Base-by-base conservation (phyloP, 2,797 vertebrate genomes). In the Hyperoplus immaculatus region DNA sequence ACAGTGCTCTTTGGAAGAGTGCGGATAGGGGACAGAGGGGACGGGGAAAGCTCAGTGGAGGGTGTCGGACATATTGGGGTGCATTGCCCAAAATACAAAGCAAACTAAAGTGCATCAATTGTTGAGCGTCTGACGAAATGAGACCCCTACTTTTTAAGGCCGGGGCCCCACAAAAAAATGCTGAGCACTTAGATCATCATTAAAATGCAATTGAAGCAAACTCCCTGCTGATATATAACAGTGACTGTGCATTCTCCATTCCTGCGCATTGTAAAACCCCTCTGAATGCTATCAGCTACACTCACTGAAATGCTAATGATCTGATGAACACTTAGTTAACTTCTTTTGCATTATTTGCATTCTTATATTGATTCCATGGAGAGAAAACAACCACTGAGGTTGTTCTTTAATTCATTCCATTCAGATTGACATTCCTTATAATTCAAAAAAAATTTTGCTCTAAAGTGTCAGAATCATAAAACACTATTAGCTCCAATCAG, bases 131-230 rank as follows among this genome's bases (percentile, higher is more conserved):
- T 86, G 87, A 87, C 85, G 80, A 81, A 60, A 63, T 56, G 72
- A 69, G 50, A 65, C 2, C 36, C 29, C 42, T 82, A 53, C 89
- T 79, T 78, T 82, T 80, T 80, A 86, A 78, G 86, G 73, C 43
- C 29, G 29, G 29, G 55, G n/a, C 42, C 64, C 76, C 12, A 72
- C 79, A 72, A 84, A 80, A 54, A 29, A 29, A 29, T 29, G 69
- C 56, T 41, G 60, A 89, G 87, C 89, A 93, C 88, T 93, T 92
- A 92, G 84, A 91, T 93, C 91, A 89, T 91, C 79, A 88, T 91
- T 89, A 80, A 66, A 89, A 79, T 58, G 79, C 88, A 81, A 87
- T 93, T 92, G 84, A 82, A 83, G 77, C 71, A 75, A 91, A 87
- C 59, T 72, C 67, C 63, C 47, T 43, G 78, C 68, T 81, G 29